Conservation (phyloP, 2,888 invertebrate species). For the Pyralis farinalis region DNA sequence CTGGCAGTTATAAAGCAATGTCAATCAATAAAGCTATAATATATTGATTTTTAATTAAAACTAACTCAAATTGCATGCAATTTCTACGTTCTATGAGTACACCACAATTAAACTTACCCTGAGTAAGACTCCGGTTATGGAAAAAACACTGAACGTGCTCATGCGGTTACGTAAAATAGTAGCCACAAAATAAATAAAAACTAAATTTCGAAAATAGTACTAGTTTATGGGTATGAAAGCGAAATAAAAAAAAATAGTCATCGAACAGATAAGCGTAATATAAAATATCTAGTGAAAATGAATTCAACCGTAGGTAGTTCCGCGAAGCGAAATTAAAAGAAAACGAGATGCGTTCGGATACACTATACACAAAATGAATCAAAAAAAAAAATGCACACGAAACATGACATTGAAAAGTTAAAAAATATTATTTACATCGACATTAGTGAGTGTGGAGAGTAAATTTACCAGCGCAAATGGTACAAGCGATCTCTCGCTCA, state of each 20-base stretch:
- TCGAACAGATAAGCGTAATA: background rate
- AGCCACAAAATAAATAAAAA: conserved; percentile 1
- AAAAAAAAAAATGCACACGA: conserved; percentile 21
- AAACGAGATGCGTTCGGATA: conserved; percentile 25
- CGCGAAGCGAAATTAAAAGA: conserved; percentile 13
- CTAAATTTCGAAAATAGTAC: conserved; percentile 3
- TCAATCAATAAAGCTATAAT: background rate
- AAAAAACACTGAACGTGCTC: conserved; percentile 1
- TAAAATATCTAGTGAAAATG: background rate
- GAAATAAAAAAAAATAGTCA: conserved; percentile 11
- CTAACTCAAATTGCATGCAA: background rate
- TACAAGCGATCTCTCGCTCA: conserved; percentile 76
- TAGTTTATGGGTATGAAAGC: background rate
- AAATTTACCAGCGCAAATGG: conserved; percentile 79
- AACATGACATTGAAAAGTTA: conserved; percentile 23
- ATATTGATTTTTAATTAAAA: background rate
- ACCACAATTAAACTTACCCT: conserved; percentile 1
- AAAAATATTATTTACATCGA: conserved; percentile 67
- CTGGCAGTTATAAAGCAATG: background rate
- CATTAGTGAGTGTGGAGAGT: conserved; percentile 65
- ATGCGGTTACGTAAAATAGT: conserved; percentile 7
- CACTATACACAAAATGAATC: conserved; percentile 8
- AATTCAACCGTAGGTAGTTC: background rate
- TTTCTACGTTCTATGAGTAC: conserved; percentile 1
- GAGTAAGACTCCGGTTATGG: background rate